These are phyloP conservation scores for Willowsia nigromaculata DNA, from an alignment of 2,888 invertebrate species.

Conservation along the genomic window DNA sequence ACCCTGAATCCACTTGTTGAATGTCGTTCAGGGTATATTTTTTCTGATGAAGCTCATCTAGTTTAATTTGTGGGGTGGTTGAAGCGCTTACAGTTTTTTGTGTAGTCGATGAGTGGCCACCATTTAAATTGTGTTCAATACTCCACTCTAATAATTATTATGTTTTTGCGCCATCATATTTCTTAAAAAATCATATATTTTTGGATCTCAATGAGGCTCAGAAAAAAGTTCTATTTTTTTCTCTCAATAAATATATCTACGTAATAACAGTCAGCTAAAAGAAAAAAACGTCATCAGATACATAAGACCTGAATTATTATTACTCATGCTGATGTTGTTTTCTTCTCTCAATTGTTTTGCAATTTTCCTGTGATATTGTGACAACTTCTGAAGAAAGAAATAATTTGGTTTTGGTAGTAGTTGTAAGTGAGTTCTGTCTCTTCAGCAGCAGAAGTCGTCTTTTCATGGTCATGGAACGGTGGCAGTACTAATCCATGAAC, in stretches of 20 bases:
- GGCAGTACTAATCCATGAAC: neutral
- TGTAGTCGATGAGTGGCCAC: constrained; percentile 48
- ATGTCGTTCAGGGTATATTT: neutral
- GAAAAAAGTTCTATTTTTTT: constrained; percentile 20
- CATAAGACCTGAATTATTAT: neutral
- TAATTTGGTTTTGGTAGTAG: too few species aligned
- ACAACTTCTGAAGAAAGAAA: neutral
- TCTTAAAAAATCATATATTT: constrained; percentile 23
- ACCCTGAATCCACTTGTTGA: constrained; percentile 5
- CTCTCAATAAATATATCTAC: neutral
- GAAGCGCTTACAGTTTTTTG: constrained; percentile 18
- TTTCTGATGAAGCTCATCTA: neutral
- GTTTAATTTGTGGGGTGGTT: neutral
- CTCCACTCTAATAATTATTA: neutral
- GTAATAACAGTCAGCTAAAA: neutral
- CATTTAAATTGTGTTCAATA: constrained; percentile 57
- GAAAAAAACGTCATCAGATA: neutral
- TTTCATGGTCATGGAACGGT: neutral
- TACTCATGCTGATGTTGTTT: neutral
- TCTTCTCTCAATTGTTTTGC: constrained; percentile 26
- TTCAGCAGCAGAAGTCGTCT: neutral
- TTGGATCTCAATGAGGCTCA: constrained; percentile 49
- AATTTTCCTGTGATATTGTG: constrained; percentile 53
- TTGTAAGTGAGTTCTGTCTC: neutral
- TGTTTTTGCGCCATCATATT: constrained; percentile 2